phyloP scores from a whole-genome alignment of 2,113 vertebrate species.

The Formicarius rufipectus region DNA sequence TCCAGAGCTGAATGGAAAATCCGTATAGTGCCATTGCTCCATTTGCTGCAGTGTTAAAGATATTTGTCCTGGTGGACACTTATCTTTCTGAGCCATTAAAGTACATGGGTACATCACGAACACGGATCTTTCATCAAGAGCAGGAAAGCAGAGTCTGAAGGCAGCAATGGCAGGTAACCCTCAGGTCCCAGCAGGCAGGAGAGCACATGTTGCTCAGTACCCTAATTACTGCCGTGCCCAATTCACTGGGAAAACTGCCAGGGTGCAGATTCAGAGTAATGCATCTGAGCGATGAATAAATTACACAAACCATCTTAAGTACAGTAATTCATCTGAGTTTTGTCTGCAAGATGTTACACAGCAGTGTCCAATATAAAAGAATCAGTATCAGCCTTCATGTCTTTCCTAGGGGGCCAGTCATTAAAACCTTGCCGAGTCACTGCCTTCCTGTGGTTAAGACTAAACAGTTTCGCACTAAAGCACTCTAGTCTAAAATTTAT shows the following conservation, averaged over 20 bases:
- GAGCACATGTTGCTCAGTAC: neutral
- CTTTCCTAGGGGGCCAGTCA: neutral
- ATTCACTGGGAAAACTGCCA: neutral
- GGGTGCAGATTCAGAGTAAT: neutral
- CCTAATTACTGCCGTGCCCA: neutral
- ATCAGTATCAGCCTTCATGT: neutral
- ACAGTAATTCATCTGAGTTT: slow-evolving; percentile 9
- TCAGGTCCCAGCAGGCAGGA: neutral
- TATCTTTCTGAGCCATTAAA: neutral
- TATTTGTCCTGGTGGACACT: neutral
- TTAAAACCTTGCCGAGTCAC: neutral
- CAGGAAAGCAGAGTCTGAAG: neutral
- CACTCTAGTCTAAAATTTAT: neutral
- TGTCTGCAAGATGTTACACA: slow-evolving; percentile 9
- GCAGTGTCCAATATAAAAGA: neutral
- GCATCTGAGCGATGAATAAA: slow-evolving; percentile 6
- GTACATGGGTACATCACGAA: neutral
- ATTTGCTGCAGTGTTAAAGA: neutral
- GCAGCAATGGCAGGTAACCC: neutral
- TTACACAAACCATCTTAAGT: neutral
- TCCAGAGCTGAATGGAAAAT: neutral
- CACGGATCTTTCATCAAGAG: rapidly evolving
- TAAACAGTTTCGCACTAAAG: neutral
- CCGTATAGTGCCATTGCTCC: rapidly evolving
- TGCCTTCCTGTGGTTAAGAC: neutral